Evolutionary conservation across 2,888 invertebrate species (phyloP).

Genomic region (Serrognathus titanus): DNA sequence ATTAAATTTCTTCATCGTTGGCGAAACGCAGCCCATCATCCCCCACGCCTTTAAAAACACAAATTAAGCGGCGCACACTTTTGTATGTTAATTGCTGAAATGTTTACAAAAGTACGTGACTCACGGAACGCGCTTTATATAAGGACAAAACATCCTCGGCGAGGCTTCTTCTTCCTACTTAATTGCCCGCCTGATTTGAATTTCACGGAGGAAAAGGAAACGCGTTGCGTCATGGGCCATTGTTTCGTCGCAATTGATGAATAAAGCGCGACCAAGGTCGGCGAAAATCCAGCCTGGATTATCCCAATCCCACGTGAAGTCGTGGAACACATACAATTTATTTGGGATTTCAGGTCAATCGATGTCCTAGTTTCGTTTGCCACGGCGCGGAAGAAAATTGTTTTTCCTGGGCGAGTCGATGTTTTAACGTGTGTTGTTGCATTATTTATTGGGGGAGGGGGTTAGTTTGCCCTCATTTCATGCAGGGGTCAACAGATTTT

Average conservation of each 20-base stretch:
- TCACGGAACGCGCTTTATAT: background rate
- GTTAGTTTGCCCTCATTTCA: no score
- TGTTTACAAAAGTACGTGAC: background rate
- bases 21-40: no score
- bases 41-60: constrained; percentile 4
- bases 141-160: no score
- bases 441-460: no score
- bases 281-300: background rate
- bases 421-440: no score
- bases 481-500: no score
- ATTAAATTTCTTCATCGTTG: no score
- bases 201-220: background rate
- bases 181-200: background rate
- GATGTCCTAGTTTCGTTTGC: background rate
- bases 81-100: constrained; percentile 19
- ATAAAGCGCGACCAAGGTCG: background rate
- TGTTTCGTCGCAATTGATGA: background rate
- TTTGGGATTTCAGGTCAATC: background rate
- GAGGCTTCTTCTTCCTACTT: no score
- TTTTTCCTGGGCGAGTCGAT: no score
- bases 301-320: no score
- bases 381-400: no score
- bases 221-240: background rate
- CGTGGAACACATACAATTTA: background rate
- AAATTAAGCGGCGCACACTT: background rate